Evolutionary conservation across 2,888 invertebrate genomes (phyloP).

Genomic region (Drosophila buzzatii): DNA sequence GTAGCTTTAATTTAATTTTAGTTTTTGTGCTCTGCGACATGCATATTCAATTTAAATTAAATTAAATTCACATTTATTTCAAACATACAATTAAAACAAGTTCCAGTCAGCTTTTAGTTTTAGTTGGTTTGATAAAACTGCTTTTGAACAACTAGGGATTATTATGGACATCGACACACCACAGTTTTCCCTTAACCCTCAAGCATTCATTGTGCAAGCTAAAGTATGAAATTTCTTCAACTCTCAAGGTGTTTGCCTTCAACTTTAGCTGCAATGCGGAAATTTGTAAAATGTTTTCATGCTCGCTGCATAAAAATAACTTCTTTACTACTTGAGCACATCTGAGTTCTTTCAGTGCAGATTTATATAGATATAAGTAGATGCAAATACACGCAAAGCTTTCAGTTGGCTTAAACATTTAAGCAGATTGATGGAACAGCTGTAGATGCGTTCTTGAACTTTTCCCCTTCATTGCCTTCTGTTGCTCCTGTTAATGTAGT

Average conservation of each 20-base stretch:
- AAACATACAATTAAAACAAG: neutral
- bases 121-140: neutral
- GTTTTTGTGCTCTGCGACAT: constrained; percentile 37
- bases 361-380: neutral
- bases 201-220: neutral
- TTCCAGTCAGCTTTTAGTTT: neutral
- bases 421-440: constrained; percentile 75
- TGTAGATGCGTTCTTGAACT: constrained; percentile 61
- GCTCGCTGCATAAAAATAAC: neutral
- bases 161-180: too few relatives aligned
- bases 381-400: constrained; percentile 61
- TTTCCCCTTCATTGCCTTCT: constrained; percentile 21
- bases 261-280: neutral
- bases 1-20: constrained; percentile 17
- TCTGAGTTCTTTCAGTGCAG: constrained; percentile 6
- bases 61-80: neutral
- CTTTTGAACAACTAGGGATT: neutral
- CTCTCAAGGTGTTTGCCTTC: neutral
- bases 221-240: neutral
- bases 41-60: constrained; percentile 57
- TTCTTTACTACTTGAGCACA: neutral
- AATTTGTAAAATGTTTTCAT: neutral
- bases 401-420: constrained; percentile 76
- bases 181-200: too few relatives aligned
- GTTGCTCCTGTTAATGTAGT: constrained; percentile 1